phyloP scores from a whole-genome alignment of 2,113 vertebrate genomes.

The Microtus montanus region DNA sequence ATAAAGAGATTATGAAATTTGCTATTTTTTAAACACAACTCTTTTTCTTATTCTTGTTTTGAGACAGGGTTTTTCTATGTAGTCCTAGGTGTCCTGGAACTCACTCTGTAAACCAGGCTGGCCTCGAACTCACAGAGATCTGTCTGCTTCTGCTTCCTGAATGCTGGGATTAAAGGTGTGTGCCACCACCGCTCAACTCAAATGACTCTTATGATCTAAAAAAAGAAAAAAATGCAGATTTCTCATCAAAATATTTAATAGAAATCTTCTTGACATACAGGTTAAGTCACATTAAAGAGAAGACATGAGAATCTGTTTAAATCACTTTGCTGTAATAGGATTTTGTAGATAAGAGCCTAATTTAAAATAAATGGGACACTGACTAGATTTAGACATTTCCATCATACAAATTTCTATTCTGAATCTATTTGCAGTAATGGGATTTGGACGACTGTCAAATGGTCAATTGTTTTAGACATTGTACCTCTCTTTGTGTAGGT shows the following conservation, averaged over 20 bases:
- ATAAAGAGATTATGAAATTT: constrained; percentile 3
- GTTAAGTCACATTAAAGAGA: constrained; percentile 70
- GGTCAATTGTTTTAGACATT: constrained; percentile 45
- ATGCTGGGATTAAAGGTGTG: background rate
- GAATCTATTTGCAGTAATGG: constrained; percentile 59
- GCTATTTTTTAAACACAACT: constrained; percentile 26
- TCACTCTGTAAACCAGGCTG: background rate
- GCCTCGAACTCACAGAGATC: background rate
- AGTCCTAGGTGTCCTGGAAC: background rate
- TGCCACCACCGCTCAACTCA: background rate
- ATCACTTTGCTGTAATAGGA: constrained; percentile 72
- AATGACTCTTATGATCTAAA: constrained; percentile 51
- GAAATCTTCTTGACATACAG: constrained; percentile 68
- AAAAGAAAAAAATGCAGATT: constrained; percentile 59
- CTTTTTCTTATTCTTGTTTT: background rate
- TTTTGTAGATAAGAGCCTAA: constrained; percentile 74
- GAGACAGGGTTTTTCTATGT: background rate
- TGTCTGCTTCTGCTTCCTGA: background rate
- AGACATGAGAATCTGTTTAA: constrained; percentile 71
- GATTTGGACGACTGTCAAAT: constrained; percentile 60
- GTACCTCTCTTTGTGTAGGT: background rate
- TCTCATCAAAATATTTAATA: constrained; percentile 67
- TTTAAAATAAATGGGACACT: constrained; percentile 75
- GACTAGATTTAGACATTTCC: constrained; percentile 68
- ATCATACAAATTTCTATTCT: constrained; percentile 58